Percentiles rank a stretch among this genome's conserved stretches.
Evolutionary conservation across 2,888 invertebrate genomes (phyloP).

Genomic region (Cryptosula pallasiana): DNA sequence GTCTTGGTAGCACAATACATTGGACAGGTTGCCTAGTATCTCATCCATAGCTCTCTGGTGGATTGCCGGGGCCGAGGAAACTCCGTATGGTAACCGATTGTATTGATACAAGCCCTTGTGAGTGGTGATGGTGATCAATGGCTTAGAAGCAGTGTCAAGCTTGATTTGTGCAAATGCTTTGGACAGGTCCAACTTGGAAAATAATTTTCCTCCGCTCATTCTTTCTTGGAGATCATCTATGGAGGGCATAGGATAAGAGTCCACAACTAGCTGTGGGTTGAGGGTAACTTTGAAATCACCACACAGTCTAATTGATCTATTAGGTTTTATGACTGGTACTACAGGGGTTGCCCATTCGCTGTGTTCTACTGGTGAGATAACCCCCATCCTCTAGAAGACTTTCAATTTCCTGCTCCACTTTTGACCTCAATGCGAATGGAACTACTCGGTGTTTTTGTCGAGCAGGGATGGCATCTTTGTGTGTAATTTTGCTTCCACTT

Average conservation of each 20-base stretch:
- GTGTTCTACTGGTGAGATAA: too few relatives aligned
- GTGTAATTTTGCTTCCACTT: neutral
- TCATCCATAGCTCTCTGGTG: too few relatives aligned
- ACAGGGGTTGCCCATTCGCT: too few relatives aligned
- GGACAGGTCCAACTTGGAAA: slow-evolving; percentile 30
- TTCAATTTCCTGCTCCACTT: neutral
- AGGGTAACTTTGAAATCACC: slow-evolving; percentile 12
- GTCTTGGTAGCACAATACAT: too few relatives aligned
- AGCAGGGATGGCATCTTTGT: neutral
- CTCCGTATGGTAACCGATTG: too few relatives aligned
- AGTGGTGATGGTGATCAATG: slow-evolving; percentile 29
- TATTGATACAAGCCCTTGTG: slow-evolving; percentile 26
- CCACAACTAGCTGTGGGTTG: slow-evolving; percentile 16
- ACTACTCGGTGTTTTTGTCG: neutral
- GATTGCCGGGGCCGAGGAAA: too few relatives aligned
- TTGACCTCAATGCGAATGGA: neutral
- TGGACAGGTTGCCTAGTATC: too few relatives aligned
- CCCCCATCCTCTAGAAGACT: too few relatives aligned
- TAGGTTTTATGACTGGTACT: too few relatives aligned
- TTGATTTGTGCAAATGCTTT: slow-evolving; percentile 31
- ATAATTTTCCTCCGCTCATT: too few relatives aligned
- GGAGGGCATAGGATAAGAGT: slow-evolving; percentile 14
- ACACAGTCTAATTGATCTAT: slow-evolving; percentile 3
- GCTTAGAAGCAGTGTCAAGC: slow-evolving; percentile 28
- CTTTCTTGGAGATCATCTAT: too few relatives aligned